phyloP scores from a whole-genome alignment of 2,888 invertebrate species.

The Portevinia maculata region DNA sequence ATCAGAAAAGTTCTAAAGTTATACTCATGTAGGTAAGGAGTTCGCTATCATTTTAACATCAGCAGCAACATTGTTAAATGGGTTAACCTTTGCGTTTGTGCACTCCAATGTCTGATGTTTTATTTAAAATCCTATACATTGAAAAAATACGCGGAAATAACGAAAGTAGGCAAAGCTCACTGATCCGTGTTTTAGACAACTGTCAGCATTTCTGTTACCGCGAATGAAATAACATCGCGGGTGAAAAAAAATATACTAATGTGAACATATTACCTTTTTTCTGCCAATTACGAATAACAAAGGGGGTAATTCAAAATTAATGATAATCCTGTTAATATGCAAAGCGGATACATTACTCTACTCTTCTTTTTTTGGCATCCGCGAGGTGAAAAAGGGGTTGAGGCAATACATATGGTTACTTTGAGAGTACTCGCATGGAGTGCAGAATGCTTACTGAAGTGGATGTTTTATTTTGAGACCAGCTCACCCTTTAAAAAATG shows the following conservation, averaged over 20 bases:
- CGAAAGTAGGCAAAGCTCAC: conserved; percentile 1
- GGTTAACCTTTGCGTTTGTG: neutral
- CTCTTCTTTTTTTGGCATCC: neutral
- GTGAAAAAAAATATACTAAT: conserved; percentile 24
- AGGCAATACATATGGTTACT: neutral
- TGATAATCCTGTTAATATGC: conserved; percentile 55
- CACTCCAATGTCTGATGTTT: conserved; percentile 13
- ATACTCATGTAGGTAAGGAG: too few relatives aligned
- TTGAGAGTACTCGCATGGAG: neutral
- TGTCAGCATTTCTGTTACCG: conserved; percentile 50
- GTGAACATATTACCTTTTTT: conserved; percentile 39
- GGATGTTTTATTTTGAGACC: conserved; percentile 29
- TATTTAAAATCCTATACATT: conserved; percentile 22
- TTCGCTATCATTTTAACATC: too few relatives aligned
- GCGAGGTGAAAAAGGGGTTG: conserved; percentile 35
- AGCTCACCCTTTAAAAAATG: conserved; percentile 29
- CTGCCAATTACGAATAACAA: conserved; percentile 47
- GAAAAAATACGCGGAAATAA: conserved; percentile 24
- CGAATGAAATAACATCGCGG: conserved; percentile 33
- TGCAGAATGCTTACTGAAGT: conserved; percentile 37
- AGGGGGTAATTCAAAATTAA: conserved; percentile 64
- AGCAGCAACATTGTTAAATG: too few relatives aligned
- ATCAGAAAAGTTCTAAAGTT: too few relatives aligned
- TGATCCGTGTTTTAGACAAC: conserved; percentile 44
- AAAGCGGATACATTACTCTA: conserved; percentile 47